phyloP scores from a whole-genome alignment of 2,797 vertebrate species.

The Xenentodon cancila region DNA sequence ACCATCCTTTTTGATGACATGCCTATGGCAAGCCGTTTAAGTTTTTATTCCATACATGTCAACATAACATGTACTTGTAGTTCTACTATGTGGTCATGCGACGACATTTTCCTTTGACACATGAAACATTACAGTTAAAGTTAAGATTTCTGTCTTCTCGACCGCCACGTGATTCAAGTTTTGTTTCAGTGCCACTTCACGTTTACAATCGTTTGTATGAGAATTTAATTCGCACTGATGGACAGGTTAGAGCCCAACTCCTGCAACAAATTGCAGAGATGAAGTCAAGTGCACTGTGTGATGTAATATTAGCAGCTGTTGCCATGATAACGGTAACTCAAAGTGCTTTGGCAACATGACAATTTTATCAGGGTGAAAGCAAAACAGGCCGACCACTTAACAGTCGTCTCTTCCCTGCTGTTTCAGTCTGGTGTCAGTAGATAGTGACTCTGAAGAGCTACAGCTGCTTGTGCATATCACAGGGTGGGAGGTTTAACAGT shows the following conservation, averaged over 20 bases:
- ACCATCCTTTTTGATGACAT: no score
- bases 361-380: slow-evolving; percentile 26
- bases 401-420: not conserved
- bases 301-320: slow-evolving; percentile 22
- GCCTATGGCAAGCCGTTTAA: no score
- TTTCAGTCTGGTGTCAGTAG: slow-evolving; percentile 14
- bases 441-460: slow-evolving; percentile 6
- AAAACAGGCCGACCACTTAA: slow-evolving; percentile 11
- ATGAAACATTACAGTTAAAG: no score
- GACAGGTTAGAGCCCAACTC: slow-evolving; percentile 14
- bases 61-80: no score
- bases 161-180: no score
- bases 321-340: slow-evolving; percentile 21
- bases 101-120: no score
- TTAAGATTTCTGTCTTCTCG: no score
- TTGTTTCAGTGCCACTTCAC: slow-evolving; percentile 2
- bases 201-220: not conserved
- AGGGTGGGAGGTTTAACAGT: no score
- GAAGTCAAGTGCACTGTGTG: slow-evolving; percentile 17
- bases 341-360: not conserved
- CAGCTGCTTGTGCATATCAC: no score
- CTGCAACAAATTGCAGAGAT: slow-evolving; percentile 20
- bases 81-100: no score
- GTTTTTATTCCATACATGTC: no score
- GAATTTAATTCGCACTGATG: slow-evolving; percentile 17